Evolutionary conservation across 1,140 invertebrate genomes (phyloP), one percentile per base, ranked within the genome.

Genomic region (Diorhabda carinulata): DNA sequence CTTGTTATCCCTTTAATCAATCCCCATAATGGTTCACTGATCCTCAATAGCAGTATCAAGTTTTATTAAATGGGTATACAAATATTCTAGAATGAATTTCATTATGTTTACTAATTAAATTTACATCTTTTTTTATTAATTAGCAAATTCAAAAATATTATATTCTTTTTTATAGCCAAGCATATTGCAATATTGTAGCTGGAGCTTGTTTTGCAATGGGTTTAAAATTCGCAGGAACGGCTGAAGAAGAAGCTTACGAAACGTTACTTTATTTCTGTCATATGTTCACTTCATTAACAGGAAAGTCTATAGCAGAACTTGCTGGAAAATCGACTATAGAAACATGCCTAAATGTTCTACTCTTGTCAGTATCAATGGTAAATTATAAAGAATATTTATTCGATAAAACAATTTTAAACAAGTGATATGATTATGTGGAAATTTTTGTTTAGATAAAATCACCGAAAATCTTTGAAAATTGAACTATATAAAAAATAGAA

Each of bases 131-230:
- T 25, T 25, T 25, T 25, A 25, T 25, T 25, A 25, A 25, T 25
- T 25, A 25, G 25, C 25, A 25, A 25, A 25, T 25, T 25, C 25
- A 25, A 25, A 25, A 25, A 25, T 25, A 25, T 56, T 8, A 41
- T 67, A 7, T 40, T 67, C 59, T 70, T 58, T 59, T 52, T 86
- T 86, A 57, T 80, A 93, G 92, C 76, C 96, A 99, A 86, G 95
- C 95, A 0, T 98, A 97, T 82, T 97, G 95, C 81, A 97, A 98
- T 80, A 96, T 98, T 68, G 86, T 98, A 61, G 92, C 95, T 44
- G 97, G 97, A 45, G 94, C 94, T 6, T 96, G 95, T 78, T 92
- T 99, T 84, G 92, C 93, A n/a, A 81, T 99, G 69, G 96, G 95
- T 2, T 83, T 99, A 5, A 92, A 93, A 76, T 98, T 93, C 84